These are phyloP conservation scores for Xenus cinereus DNA, from an alignment of 2,113 vertebrate genomes.

Conservation along the genomic window DNA sequence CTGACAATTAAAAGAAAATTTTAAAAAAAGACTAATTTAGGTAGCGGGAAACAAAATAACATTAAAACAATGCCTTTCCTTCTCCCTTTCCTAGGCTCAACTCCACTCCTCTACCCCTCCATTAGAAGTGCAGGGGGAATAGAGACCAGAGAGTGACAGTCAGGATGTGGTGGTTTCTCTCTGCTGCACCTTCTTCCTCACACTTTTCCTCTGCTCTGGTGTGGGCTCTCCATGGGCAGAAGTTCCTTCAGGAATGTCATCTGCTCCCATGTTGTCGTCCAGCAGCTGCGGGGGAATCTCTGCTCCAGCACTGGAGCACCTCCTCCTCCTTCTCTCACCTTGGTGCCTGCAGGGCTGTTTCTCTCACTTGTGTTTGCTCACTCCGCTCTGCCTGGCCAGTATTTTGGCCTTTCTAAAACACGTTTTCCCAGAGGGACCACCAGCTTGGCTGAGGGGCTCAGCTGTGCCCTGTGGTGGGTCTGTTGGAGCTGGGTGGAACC, in stretches of 20 bases:
- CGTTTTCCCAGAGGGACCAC: background rate
- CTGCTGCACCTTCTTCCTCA: background rate
- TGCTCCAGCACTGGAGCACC: background rate
- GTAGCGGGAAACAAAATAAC: background rate
- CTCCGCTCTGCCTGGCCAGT: no score
- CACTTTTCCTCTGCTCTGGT: background rate
- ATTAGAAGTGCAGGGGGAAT: background rate
- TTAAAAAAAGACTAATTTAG: background rate
- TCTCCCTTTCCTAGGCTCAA: background rate
- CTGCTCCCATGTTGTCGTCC: accelerated
- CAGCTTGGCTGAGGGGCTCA: background rate
- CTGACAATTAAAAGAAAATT: background rate
- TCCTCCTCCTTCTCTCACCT: background rate
- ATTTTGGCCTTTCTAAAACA: background rate
- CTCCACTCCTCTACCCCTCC: background rate
- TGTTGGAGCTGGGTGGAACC: accelerated
- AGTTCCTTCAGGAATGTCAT: background rate
- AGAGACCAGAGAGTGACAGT: background rate
- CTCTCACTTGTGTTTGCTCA: background rate
- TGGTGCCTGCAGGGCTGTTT: background rate
- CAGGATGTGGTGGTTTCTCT: background rate
- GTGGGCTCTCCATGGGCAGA: background rate
- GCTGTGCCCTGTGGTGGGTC: accelerated
- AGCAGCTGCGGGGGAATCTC: background rate
- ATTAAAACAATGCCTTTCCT: background rate